Conservation (phyloP, 2,797 vertebrate species). For the Pseudopleuronectes americanus region DNA sequence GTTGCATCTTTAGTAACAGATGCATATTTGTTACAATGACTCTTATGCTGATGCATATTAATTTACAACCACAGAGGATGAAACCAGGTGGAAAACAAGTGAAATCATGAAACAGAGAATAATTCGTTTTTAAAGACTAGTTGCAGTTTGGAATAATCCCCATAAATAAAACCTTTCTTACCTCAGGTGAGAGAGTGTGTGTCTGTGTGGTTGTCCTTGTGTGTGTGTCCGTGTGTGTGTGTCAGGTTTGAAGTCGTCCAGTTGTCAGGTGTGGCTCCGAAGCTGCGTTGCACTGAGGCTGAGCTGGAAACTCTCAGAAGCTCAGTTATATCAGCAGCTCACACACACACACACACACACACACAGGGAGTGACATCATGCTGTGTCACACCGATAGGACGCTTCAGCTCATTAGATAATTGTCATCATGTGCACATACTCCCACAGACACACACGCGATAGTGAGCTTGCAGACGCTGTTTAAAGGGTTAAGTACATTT, state of each 20-base stretch:
- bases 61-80: neutral
- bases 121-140: neutral
- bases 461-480: slow-evolving; percentile 5
- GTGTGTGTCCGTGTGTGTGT: neutral
- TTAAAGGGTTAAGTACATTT: neutral
- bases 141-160: neutral
- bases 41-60: neutral
- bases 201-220: neutral
- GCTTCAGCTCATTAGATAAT: slow-evolving; percentile 48
- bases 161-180: neutral
- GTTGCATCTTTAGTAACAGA: neutral
- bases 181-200: slow-evolving; percentile 23
- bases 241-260: neutral
- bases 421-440: slow-evolving; percentile 58
- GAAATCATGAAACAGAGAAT: neutral
- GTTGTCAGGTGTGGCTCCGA: neutral
- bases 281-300: neutral
- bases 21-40: too few species aligned
- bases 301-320: neutral
- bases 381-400: slow-evolving; percentile 23
- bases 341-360: too few species aligned
- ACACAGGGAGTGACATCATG: neutral
- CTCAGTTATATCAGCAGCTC: neutral
- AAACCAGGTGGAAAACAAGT: neutral
- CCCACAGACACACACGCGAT: neutral